A percentile compares a stretch with the other conserved stretches of the same genome.
These are phyloP conservation scores for Neopipo cinnamomea DNA, from an alignment of 2,113 vertebrate species.

Conservation along the genomic window DNA sequence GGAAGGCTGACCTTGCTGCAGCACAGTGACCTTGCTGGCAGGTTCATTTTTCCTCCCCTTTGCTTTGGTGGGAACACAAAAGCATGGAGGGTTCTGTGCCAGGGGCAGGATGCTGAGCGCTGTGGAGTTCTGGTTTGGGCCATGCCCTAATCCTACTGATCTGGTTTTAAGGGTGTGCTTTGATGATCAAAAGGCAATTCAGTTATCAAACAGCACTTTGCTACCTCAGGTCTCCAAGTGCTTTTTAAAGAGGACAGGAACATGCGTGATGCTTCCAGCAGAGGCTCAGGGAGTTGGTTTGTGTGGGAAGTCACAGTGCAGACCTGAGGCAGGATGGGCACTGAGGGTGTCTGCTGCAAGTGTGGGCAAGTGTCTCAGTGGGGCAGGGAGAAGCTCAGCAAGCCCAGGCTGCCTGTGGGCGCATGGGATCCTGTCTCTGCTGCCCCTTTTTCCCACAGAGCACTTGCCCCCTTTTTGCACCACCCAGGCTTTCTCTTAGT, in stretches of 20 bases:
- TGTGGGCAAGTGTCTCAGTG: accelerated
- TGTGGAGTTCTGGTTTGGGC: not conserved
- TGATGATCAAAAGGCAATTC: not conserved
- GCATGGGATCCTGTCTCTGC: accelerated
- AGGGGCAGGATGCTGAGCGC: not conserved
- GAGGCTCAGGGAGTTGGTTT: not conserved
- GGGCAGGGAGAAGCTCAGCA: not conserved
- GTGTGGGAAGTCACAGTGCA: not conserved
- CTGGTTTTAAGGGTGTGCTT: not conserved
- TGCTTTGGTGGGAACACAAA: not conserved
- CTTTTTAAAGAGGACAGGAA: not conserved
- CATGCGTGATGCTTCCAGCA: accelerated
- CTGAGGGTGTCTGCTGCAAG: accelerated
- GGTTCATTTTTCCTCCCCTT: not conserved
- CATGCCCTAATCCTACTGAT: not conserved
- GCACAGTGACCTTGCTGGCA: not conserved
- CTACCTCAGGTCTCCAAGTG: not conserved
- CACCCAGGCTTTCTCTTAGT: not conserved
- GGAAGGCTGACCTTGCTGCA: not conserved
- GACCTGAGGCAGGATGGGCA: not conserved
- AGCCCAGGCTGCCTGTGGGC: accelerated
- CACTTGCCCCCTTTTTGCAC: accelerated
- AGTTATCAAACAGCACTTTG: not conserved
- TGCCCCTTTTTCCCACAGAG: no score
- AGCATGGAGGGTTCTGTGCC: not conserved